Evolutionary conservation across 2,888 invertebrate genomes (phyloP).

Genomic region (Athrips mouffetella): DNA sequence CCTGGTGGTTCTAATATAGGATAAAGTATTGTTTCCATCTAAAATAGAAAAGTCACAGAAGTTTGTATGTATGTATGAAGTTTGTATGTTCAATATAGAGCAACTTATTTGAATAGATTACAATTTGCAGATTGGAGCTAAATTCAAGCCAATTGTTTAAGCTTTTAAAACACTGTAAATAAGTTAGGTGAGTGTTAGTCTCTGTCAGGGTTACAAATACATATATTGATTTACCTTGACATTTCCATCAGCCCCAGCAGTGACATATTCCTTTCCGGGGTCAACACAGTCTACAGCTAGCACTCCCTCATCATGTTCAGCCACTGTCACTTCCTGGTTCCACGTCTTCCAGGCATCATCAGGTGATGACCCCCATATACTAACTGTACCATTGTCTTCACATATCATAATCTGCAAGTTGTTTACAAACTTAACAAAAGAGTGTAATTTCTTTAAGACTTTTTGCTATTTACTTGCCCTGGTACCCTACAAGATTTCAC

Average conservation of each 20-base stretch:
- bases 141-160: no score
- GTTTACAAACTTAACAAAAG: no score
- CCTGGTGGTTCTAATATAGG: no score
- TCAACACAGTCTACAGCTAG: conserved; percentile 56
- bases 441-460: no score
- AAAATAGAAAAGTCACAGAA: no score
- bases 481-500: neutral
- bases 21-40: no score
- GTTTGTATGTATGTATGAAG: no score
- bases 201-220: neutral
- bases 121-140: no score
- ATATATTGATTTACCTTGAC: conserved; percentile 50
- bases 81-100: no score
- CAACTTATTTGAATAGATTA: no score
- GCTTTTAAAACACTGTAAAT: no score
- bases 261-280: conserved; percentile 54
- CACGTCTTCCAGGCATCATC: conserved; percentile 56
- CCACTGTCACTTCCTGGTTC: conserved; percentile 50
- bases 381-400: conserved; percentile 67
- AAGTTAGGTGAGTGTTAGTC: neutral
- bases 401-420: conserved; percentile 55
- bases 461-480: neutral
- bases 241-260: conserved; percentile 68
- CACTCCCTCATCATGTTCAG: conserved; percentile 64
- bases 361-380: conserved; percentile 44